Evolutionary conservation across 2,888 invertebrate species (phyloP).

Genomic region (Neoascia interrupta): DNA sequence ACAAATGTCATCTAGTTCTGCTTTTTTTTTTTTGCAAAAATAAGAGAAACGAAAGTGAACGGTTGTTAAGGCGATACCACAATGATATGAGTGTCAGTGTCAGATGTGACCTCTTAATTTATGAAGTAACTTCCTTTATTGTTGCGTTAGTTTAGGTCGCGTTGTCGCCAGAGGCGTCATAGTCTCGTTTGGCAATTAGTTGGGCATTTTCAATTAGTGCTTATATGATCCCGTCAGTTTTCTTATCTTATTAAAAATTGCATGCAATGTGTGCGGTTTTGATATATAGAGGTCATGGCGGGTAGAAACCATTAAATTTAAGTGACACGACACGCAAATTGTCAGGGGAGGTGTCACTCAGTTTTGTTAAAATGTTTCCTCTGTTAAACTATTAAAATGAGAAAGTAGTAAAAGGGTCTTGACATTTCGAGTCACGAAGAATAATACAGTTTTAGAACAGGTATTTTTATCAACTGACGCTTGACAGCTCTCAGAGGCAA

Average conservation of each 20-base stretch:
- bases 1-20: too few relatives aligned
- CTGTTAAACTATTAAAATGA: too few relatives aligned
- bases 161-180: slow-evolving; percentile 1
- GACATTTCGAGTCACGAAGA: too few relatives aligned
- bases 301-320: slow-evolving; percentile 17
- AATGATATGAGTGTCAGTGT: neutral
- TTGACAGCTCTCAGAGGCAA: too few relatives aligned
- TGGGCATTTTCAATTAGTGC: slow-evolving; percentile 46
- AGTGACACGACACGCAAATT: slow-evolving; percentile 26
- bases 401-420: too few relatives aligned
- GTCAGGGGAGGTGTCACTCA: slow-evolving; percentile 24
- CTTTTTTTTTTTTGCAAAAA: slow-evolving; percentile 6
- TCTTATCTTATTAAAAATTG: slow-evolving; percentile 44
- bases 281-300: slow-evolving; percentile 43
- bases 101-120: slow-evolving; percentile 59
- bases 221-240: slow-evolving; percentile 56
- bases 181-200: slow-evolving; percentile 16
- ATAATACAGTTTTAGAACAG: too few relatives aligned
- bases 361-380: too few relatives aligned
- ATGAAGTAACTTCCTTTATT: slow-evolving; percentile 34
- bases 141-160: neutral
- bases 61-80: slow-evolving; percentile 7
- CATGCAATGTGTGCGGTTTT: slow-evolving; percentile 34
- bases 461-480: too few relatives aligned
- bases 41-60: slow-evolving; percentile 36